A percentile compares a stretch with the other conserved stretches of the same genome.
phyloP scores from a whole-genome alignment of 2,113 vertebrate species.

The Hyla sarda region DNA sequence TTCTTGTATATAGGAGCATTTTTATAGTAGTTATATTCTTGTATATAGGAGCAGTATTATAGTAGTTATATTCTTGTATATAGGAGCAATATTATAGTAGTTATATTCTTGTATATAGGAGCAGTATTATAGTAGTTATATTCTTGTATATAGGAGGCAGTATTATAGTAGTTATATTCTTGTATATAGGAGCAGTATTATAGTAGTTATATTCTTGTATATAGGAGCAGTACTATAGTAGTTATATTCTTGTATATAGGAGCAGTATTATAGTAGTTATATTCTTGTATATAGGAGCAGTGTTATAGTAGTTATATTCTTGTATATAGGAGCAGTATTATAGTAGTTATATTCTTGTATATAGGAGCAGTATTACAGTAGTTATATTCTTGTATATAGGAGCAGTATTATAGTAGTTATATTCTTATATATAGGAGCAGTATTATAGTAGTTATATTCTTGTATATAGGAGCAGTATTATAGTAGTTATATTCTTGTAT shows the following conservation, averaged over 20 bases:
- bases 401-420: background rate
- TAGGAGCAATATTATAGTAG: slow-evolving; percentile 9
- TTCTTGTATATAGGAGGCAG: background rate
- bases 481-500: background rate
- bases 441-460: slow-evolving; percentile 8
- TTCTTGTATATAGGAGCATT: background rate
- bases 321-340: background rate
- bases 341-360: background rate
- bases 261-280: slow-evolving; percentile 1
- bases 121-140: slow-evolving; percentile 2
- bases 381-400: slow-evolving; percentile 12
- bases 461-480: slow-evolving; percentile 1
- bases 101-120: background rate
- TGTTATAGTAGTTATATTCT: slow-evolving; percentile 1
- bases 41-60: background rate
- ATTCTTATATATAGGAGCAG: background rate
- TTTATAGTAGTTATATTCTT: slow-evolving; percentile 4
- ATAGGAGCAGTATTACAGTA: background rate
- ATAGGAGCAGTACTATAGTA: background rate
- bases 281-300: background rate
- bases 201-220: slow-evolving; percentile 1
- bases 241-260: background rate
- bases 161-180: slow-evolving; percentile 11
- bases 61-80: background rate
- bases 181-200: slow-evolving; percentile 8